A percentile compares a stretch with the other conserved stretches of the same genome.
phyloP scores from a whole-genome alignment of 1,140 invertebrate species.

The Diorhabda sublineata region DNA sequence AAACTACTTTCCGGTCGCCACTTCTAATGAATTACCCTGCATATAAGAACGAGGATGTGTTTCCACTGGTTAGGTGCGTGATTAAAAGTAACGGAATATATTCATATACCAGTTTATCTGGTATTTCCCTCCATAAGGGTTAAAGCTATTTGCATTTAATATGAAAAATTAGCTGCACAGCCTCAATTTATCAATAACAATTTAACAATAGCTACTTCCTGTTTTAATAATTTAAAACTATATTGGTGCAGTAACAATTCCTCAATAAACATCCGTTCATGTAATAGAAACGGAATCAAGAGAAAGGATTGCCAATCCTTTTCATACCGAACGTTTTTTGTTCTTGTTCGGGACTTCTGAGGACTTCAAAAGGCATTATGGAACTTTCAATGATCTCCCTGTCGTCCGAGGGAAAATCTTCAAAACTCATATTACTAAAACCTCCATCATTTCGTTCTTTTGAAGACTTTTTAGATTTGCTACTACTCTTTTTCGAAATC shows the following conservation, averaged over 20 bases:
- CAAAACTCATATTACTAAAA: conserved; percentile 76
- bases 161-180: background rate
- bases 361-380: conserved; percentile 62
- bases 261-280: background rate
- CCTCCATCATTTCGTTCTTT: conserved; percentile 52
- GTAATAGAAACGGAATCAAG: conserved; percentile 42
- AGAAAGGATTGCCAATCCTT: conserved; percentile 64
- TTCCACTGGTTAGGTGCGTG: too few relatives aligned
- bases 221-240: background rate
- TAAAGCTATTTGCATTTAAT: background rate
- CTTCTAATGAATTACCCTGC: too few relatives aligned
- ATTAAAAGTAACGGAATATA: too few relatives aligned
- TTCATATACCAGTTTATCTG: too few relatives aligned
- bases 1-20: too few relatives aligned
- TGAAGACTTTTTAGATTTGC: conserved; percentile 36
- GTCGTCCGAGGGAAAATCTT: conserved; percentile 70
- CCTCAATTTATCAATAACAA: background rate
- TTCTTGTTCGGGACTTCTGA: conserved; percentile 54
- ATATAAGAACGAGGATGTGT: too few relatives aligned
- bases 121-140: too few relatives aligned
- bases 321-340: conserved; percentile 47
- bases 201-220: background rate
- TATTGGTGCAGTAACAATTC: background rate
- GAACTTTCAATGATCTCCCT: conserved; percentile 42
- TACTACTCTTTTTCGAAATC: conserved; percentile 26